phyloP scores from a whole-genome alignment of 2,888 invertebrate species.

The Dryocosmus kuriphilus region DNA sequence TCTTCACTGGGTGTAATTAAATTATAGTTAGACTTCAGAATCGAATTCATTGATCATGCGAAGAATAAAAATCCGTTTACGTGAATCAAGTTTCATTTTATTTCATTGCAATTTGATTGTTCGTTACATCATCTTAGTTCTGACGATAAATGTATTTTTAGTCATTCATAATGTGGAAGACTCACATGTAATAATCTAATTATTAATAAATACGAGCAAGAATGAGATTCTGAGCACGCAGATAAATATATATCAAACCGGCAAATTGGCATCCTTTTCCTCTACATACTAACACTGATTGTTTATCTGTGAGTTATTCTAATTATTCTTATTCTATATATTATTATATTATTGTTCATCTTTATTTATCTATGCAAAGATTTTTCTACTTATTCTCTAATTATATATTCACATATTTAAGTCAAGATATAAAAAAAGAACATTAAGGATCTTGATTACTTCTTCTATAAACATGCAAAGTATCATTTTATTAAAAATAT shows the following conservation, averaged over 20 bases:
- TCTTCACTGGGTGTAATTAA: background rate
- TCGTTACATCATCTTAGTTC: background rate
- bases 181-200: slow-evolving; percentile 16
- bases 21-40: background rate
- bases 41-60: background rate
- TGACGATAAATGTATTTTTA: slow-evolving; percentile 1
- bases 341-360: no score
- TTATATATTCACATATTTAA: background rate
- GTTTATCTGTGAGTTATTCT: no score
- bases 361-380: no score
- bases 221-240: background rate
- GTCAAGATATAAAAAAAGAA: background rate
- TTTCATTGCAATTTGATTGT: background rate
- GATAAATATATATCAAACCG: slow-evolving; percentile 42
- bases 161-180: slow-evolving; percentile 10
- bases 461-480: slow-evolving; percentile 8
- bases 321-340: no score
- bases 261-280: slow-evolving; percentile 68
- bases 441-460: background rate
- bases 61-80: background rate
- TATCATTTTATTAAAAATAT: slow-evolving; percentile 38
- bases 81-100: background rate
- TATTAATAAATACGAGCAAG: background rate
- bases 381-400: background rate
- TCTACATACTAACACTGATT: slow-evolving; percentile 47